Base-by-base conservation (phyloP, 2,797 vertebrate species). In the Cossypha caffra region DNA sequence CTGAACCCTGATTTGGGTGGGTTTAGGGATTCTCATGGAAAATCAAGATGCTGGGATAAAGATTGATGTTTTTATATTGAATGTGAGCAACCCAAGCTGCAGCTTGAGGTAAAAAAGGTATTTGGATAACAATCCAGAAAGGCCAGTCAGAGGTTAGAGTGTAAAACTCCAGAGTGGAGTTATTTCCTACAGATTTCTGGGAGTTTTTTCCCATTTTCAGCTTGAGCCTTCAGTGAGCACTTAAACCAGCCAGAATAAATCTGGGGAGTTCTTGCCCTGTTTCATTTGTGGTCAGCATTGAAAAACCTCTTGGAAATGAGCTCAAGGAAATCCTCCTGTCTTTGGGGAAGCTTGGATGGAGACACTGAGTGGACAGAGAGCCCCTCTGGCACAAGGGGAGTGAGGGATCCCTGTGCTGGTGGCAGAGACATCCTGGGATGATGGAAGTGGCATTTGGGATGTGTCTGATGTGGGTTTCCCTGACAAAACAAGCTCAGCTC, bases 391-490 rank as follows among this genome's bases (percentile, higher is more conserved):
- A 8, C 0, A 0, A 23, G n/a, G 1, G 5, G n/a, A 33, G 63
- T 2, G 29, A 37, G 63, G 1, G 19, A 2, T 33, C 31, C 33
- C n/a, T 5, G 13, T 0, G 2, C 45, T 38, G 57, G 20, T 2
- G 29, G 90, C 69, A 38, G 12, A 5, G 4, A 33, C 73, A 68
- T 64, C 61, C 69, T 57, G 50, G 50, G 63, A 25, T 7, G 71
- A 20, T 85, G 85, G 87, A 89, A 96, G 81, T 71, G 82, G 64
- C 52, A 8, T 74, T 95, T 74, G 81, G 81, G 67, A 50, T 1
- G 74, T 48, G 54, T 95, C 75, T 96, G 95, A 95, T 97, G 94
- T 95, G 95, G 94, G 11, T 93, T 95, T 74, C n/a, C 54, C 68
- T 86, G 72, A 54, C 76, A 21, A 25, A 88, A 57, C 0, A 25